Base-by-base conservation (phyloP, 1,140 invertebrate genomes). In the Panagrolaimus sp. region DNA sequence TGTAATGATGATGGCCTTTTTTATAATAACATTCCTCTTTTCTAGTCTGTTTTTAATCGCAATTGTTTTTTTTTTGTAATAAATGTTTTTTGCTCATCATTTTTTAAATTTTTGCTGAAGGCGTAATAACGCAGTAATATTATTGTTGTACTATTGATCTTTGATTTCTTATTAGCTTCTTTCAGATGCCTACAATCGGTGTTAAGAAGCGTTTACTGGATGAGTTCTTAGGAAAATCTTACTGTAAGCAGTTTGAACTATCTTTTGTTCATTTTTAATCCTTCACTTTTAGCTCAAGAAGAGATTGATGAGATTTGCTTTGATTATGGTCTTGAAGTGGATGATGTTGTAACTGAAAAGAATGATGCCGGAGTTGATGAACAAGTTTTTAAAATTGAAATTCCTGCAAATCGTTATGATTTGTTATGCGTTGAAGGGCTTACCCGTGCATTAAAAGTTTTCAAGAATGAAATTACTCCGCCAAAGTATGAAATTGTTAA, bases 361-460 rank as follows among this genome's bases (percentile, higher is more conserved):
- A 90, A 91, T 83, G 91, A 71, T 15, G 66, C 93, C 88, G 88
- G 92, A 58, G 87, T 88, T 21, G 93, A 92, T 84, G 93, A 96
- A 83, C 90, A 93, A 86, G 91, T 96, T 62, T 99, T 95, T 83
- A 90, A 92, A 81, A 96, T 99, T 82, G 96, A 99, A 83, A 91
- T 98, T 80, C 95, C 95, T 24, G 96, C 96, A 2, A 99, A 99
- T 85, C 88, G 96, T 81, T 97, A 98, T 86, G 96, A 99, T 85
- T 86, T 99, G 62, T 85, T 99, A 0, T 98, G 95, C 81, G 83
- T 97, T 3, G 96, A 98, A 87, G 95, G 96, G 14, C 85, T 99
- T 1, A 88, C 88, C 9, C 88, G 88, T 75, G 92, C 91, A 8
- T 85, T 99, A 26, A 84, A 90, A 38, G 89, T 98, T 48, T 99